Base-by-base conservation (phyloP, 2,113 vertebrate species). In the Hippolais icterina region DNA sequence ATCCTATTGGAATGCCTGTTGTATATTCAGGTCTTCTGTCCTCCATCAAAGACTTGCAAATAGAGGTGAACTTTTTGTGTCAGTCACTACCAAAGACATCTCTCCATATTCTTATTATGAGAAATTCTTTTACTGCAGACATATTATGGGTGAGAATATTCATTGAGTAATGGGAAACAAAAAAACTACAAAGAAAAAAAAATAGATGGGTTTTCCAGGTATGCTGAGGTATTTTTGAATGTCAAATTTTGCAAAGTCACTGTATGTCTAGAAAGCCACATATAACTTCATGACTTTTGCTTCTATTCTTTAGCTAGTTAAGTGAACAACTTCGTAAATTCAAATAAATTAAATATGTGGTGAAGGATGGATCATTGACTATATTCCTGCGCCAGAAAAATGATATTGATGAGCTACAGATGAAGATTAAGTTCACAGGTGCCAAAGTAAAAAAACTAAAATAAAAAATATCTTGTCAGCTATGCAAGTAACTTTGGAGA, bases 381-480 rank as follows among this genome's bases (percentile, higher is more conserved):
- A 22, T 78, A 54, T 69, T 90, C 41, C 61, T 64, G 39, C 76
- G 24, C 11, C 29, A 90, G 79, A 89, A 93, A 78, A 79, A 78
- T 42, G 0, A 31, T 74, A 72, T 78, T 86, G 87, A 93, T 64
- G 92, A 96, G 83, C 21, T 83, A 23, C 22, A 95, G 47, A 82
- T 92, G 37, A 86, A 96, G 69, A 95, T 90, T 94, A 96, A 91
- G 35, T 74, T 96, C 66, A 94, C 53, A 83, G 52, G 47, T 56
- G 54, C 17, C 61, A 91, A 65, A 64, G 20, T 72, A 22, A 37
- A 60, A 87, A 35, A 75, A 33, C 4, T 10, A 76, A 64, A 35
- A 52, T 39, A n/a, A 52, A n/a, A 89, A 92, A 54, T 15, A 81
- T 50, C 96, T 96, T 92, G 15, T 77, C 56, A 93, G 52, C 52